Conservation (phyloP, 2,113 vertebrate species). For the Aegithalos caudatus region DNA sequence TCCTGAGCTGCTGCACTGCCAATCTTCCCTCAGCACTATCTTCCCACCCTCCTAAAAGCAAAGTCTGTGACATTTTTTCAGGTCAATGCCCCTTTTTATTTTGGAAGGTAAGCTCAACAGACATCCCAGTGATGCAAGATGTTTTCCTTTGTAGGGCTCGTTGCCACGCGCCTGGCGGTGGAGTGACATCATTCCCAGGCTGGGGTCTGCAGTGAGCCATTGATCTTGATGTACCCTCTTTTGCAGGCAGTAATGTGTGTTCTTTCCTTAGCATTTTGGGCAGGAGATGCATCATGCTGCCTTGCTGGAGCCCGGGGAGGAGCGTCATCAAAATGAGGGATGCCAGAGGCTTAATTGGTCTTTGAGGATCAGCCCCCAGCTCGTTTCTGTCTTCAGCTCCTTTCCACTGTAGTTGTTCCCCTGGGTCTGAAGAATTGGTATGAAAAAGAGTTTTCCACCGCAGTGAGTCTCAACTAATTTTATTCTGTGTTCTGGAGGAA, state of each 20-base stretch:
- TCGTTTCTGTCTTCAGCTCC: not conserved
- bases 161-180: not conserved
- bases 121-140: not conserved
- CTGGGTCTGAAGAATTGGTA: not conserved
- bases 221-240: not conserved
- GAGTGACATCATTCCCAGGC: not conserved
- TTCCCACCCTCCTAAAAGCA: not conserved
- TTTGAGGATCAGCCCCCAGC: not conserved
- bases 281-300: not conserved
- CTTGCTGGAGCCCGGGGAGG: not conserved
- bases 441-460: not conserved
- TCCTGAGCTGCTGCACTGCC: rapidly evolving
- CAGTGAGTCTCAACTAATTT: not conserved
- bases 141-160: not conserved
- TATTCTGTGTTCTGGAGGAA: not conserved
- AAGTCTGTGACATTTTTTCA: not conserved
- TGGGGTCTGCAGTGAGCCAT: not conserved
- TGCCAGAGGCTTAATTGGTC: not conserved
- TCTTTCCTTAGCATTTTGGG: not conserved
- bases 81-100: not conserved
- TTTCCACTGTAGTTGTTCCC: not conserved
- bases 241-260: not conserved
- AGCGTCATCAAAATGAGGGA: not conserved
- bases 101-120: not conserved
- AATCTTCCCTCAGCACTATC: not conserved